Conservation (phyloP, 2,888 invertebrate genomes). For the Melinopterus prodromus region DNA sequence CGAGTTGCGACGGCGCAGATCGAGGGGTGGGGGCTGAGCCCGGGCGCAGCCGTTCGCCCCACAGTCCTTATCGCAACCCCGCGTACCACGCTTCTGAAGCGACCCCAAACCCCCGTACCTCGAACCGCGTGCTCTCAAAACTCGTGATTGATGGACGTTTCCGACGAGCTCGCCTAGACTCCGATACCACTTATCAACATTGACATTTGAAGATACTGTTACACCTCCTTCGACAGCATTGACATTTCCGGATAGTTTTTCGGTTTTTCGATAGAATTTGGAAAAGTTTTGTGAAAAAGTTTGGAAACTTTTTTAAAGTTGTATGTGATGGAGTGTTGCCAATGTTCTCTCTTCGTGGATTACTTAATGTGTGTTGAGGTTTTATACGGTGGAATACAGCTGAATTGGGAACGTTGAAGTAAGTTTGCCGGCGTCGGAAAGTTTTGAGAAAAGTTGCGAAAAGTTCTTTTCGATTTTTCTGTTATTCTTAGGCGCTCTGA, state of each 20-base stretch:
- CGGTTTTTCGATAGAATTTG: too few relatives aligned
- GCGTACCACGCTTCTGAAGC: constrained; percentile 43
- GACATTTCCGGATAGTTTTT: too few relatives aligned
- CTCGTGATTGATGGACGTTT: constrained; percentile 18
- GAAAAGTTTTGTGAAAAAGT: neutral
- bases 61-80: constrained; percentile 55
- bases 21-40: constrained; percentile 59
- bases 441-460: neutral
- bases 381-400: neutral
- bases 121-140: neutral
- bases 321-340: neutral
- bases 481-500: neutral
- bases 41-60: constrained; percentile 59
- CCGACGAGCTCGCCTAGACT: constrained; percentile 8
- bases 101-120: neutral
- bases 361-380: neutral
- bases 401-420: neutral
- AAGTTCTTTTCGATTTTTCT: neutral
- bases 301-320: neutral
- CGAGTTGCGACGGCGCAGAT: constrained; percentile 47
- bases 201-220: neutral
- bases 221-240: too few relatives aligned
- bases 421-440: neutral
- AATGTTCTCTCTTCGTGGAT: neutral
- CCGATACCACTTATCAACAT: constrained; percentile 8